Conservation (phyloP, 2,888 invertebrate genomes). For the Sminthurinus aureus region DNA sequence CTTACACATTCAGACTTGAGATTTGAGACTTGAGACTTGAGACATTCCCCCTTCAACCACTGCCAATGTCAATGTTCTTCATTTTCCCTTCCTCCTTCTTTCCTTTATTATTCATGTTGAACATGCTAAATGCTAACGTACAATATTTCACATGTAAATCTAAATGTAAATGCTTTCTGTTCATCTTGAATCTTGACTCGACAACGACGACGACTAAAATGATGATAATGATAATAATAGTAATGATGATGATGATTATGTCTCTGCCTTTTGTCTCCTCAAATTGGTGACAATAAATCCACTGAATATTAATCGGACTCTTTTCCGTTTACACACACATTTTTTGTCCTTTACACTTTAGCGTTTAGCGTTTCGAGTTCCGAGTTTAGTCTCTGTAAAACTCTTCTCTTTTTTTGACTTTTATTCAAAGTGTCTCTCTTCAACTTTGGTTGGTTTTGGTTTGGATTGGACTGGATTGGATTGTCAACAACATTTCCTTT, state of each 20-base stretch:
- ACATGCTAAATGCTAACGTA: too few species aligned
- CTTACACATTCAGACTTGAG: slow-evolving; percentile 44
- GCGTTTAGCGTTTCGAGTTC: too few species aligned
- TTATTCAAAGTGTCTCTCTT: background rate
- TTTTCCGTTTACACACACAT: slow-evolving; percentile 33
- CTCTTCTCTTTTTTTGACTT: background rate
- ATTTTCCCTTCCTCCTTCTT: slow-evolving; percentile 18
- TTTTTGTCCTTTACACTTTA: background rate
- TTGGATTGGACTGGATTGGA: too few species aligned
- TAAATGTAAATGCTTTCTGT: too few species aligned
- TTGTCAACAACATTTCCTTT: background rate
- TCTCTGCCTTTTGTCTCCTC: slow-evolving; percentile 28
- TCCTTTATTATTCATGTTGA: slow-evolving; percentile 16
- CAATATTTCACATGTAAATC: too few species aligned
- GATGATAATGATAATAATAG: too few species aligned
- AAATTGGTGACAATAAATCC: slow-evolving; percentile 51
- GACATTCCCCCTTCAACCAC: slow-evolving; percentile 29
- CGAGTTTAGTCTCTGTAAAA: too few species aligned
- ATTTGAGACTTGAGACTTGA: background rate
- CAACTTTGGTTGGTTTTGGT: too few species aligned
- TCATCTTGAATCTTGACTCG: too few species aligned
- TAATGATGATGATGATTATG: background rate
- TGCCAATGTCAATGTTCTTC: slow-evolving; percentile 16
- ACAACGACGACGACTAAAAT: too few species aligned
- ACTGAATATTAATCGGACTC: slow-evolving; percentile 45